Conservation (phyloP, 2,888 invertebrate genomes). For the Biston betularia region DNA sequence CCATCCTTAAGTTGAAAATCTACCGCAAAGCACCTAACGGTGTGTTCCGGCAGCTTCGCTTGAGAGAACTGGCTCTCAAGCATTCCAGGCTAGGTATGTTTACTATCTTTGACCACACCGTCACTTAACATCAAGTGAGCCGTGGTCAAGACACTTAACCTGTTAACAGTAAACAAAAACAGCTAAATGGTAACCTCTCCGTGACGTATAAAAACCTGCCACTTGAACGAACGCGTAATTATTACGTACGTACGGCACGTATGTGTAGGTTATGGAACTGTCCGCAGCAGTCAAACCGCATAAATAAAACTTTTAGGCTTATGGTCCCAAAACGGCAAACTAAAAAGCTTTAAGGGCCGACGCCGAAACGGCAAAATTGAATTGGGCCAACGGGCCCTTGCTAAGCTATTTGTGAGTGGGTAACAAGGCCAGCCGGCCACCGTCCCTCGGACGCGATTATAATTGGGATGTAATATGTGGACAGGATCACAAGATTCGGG, state of each 20-base stretch:
- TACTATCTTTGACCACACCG: no score
- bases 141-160: no score
- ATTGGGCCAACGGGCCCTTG: conserved; percentile 73
- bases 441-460: conserved; percentile 72
- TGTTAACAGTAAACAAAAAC: no score
- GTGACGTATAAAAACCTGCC: conserved; percentile 18
- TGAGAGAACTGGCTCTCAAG: no score
- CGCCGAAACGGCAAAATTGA: conserved; percentile 65
- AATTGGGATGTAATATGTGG: conserved; percentile 78
- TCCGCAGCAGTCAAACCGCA: conserved; percentile 48
- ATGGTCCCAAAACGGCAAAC: conserved; percentile 66
- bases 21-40: no score
- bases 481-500: conserved; percentile 64
- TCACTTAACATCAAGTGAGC: no score
- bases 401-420: conserved; percentile 79
- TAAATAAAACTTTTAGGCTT: conserved; percentile 64
- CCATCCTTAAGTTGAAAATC: no score
- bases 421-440: conserved; percentile 64
- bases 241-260: conserved; percentile 23
- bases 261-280: conserved; percentile 26
- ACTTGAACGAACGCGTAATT: conserved; percentile 6
- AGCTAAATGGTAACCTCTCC: not conserved
- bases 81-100: no score
- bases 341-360: conserved; percentile 72
- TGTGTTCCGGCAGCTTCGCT: no score